Percentiles rank a stretch among this genome's conserved stretches.
phyloP scores from a whole-genome alignment of 2,113 vertebrate species.

The Ranitomeya imitator region DNA sequence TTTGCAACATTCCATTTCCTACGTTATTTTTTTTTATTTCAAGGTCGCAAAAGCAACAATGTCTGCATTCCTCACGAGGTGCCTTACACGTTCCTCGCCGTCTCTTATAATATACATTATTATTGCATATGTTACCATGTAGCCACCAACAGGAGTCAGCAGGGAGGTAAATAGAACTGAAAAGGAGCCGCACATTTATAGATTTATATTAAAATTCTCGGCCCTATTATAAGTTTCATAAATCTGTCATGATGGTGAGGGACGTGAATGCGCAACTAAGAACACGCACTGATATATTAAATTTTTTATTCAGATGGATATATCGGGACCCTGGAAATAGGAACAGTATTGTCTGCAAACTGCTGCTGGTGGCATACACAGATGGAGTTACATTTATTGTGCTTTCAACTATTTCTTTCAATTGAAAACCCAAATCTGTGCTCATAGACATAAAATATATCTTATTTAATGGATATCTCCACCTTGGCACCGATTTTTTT shows the following conservation, averaged over 20 bases:
- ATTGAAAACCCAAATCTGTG: not conserved
- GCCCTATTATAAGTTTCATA: constrained; percentile 1
- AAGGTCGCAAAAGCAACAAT: constrained; percentile 4
- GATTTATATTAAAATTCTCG: constrained; percentile 23
- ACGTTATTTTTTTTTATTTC: not conserved
- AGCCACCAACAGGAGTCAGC: not conserved
- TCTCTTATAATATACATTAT: not conserved
- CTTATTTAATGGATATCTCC: too few relatives aligned
- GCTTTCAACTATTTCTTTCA: not conserved
- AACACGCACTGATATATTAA: not conserved
- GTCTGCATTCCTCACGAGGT: not conserved
- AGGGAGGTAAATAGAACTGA: not conserved
- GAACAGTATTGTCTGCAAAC: not conserved
- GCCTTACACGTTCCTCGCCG: not conserved
- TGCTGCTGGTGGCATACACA: not conserved
- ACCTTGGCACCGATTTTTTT: too few relatives aligned
- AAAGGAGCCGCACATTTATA: not conserved
- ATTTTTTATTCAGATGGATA: not conserved
- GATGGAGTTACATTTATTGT: not conserved
- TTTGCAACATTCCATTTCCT: not conserved
- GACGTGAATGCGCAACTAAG: not conserved
- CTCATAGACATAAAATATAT: not conserved
- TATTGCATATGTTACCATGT: constrained; percentile 16
- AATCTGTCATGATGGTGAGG: not conserved
- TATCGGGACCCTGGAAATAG: not conserved